Evolutionary conservation across 2,797 vertebrate genomes (phyloP), one percentile per base, ranked within the genome.

Genomic region (Acanthurus leucopareius): DNA sequence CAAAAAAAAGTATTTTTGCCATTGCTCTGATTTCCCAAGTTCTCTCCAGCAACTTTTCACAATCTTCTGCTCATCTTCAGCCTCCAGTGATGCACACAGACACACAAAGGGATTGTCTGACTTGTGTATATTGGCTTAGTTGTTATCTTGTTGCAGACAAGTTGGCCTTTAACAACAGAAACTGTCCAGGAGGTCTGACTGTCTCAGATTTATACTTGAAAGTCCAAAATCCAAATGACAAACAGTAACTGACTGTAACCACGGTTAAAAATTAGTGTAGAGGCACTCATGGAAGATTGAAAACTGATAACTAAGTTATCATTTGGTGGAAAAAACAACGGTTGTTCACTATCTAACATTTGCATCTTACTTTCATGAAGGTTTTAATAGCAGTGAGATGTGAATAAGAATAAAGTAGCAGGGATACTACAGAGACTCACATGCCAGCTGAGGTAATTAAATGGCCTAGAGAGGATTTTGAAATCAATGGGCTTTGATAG

Each of bases 401-500:
- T 51, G 49, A 25, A 40, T 77, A 35, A 35, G 64, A 32, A 69
- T 49, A 66, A 75, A 86, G 59, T 61, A 20, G 68, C 52, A 28
- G 38, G 52, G 53, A 72, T 58, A 64, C 62, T 14, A 59, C 48
- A 49, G 74, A 69, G 67, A 22, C 63, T 54, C 42, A 5, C 42
- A 48, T 68, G 71, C 83, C 79, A 81, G 53, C 69, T 25, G 61
- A 86, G 56, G 61, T 68, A 79, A 91, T 91, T 90, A 80, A 89
- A 70, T 19, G 75, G 66, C 69, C 83, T 38, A 42, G 73, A 70
- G 48, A 49, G 89, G 86, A 83, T 89, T 93, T 87, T 19, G n/a
- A 82, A 89, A 90, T 91, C 78, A 77, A 81, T 90, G 65, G 54
- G 72, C 62, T 77, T 79, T 91, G 88, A 91, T 85, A 74, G 61